Percentiles rank a stretch among this genome's conserved stretches.
phyloP scores from a whole-genome alignment of 2,113 vertebrate genomes.

The Siniperca chuatsi region DNA sequence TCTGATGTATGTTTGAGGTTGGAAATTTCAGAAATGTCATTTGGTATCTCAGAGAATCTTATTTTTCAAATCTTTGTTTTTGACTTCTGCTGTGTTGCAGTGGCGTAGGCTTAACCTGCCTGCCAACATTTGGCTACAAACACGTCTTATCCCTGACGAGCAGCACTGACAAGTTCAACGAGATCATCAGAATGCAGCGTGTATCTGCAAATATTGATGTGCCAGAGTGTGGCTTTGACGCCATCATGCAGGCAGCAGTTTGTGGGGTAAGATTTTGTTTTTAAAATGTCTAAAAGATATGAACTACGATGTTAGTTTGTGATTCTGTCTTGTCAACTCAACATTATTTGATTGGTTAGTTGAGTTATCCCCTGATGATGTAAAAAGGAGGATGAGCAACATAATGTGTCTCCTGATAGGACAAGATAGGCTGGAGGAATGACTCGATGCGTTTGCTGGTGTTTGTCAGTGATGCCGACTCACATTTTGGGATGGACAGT shows the following conservation, averaged over 20 bases:
- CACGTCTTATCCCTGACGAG: constrained; percentile 93
- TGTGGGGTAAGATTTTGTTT: constrained; percentile 89
- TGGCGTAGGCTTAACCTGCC: constrained; percentile 78
- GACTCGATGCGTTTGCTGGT: constrained; percentile 96
- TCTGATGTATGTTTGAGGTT: background rate
- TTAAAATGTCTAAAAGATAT: background rate
- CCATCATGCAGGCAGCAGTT: constrained; percentile 97
- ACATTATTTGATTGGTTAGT: background rate
- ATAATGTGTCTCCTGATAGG: constrained; percentile 81
- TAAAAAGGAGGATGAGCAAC: background rate
- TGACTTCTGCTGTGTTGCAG: constrained; percentile 75
- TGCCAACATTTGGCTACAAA: constrained; percentile 94
- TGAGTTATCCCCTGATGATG: background rate
- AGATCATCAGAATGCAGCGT: constrained; percentile 89
- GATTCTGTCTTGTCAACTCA: background rate
- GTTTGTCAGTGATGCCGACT: constrained; percentile 96
- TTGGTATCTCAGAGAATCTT: background rate
- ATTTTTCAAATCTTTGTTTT: background rate
- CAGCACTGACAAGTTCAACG: constrained; percentile 91
- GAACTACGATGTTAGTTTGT: background rate
- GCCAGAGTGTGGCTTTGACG: constrained; percentile 96
- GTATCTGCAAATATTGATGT: constrained; percentile 94
- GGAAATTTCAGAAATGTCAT: background rate
- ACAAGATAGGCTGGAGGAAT: constrained; percentile 98
- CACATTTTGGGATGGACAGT: constrained; percentile 99